A percentile compares a stretch with the other conserved stretches of the same genome.
These are phyloP conservation scores for Thaumatotibia leucotreta DNA, from an alignment of 1,140 invertebrate genomes.

Conservation along the genomic window DNA sequence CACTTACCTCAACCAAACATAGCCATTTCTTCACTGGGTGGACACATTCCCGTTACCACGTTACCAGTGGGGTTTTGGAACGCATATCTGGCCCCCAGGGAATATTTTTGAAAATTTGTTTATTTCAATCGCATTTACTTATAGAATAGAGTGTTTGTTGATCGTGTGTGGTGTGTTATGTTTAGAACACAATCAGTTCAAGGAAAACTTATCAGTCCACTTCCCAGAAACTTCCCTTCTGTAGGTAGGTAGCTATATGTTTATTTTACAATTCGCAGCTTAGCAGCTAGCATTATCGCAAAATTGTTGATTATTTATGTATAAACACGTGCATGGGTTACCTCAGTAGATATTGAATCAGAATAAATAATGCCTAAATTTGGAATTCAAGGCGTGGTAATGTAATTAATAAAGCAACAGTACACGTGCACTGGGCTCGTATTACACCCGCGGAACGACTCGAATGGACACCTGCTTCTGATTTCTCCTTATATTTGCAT, in stretches of 20 bases:
- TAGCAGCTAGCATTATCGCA: background rate
- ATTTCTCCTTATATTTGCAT: constrained; percentile 17
- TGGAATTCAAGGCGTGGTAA: background rate
- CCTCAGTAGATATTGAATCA: background rate
- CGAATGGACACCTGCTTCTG: constrained; percentile 20
- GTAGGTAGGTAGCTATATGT: background rate
- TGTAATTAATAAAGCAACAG: background rate
- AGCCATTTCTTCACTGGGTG: too few relatives aligned
- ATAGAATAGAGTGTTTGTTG: background rate
- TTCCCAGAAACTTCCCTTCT: background rate
- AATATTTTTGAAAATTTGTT: too few relatives aligned
- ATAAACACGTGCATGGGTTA: background rate
- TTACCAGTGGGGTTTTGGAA: too few relatives aligned
- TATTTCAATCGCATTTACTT: background rate
- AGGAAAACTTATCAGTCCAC: constrained; percentile 15
- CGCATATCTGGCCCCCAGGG: too few relatives aligned
- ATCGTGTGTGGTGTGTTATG: background rate
- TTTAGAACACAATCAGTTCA: constrained; percentile 23
- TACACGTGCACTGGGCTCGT: constrained; percentile 21
- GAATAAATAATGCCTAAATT: background rate
- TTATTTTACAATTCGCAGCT: background rate
- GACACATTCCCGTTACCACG: too few relatives aligned
- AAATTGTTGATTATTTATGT: background rate
- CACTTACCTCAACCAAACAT: too few relatives aligned
- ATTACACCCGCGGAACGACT: constrained; percentile 22